Base-by-base conservation (phyloP, 37 sponge, comb jelly and placozoan species). In the Bolinopsis microptera region DNA sequence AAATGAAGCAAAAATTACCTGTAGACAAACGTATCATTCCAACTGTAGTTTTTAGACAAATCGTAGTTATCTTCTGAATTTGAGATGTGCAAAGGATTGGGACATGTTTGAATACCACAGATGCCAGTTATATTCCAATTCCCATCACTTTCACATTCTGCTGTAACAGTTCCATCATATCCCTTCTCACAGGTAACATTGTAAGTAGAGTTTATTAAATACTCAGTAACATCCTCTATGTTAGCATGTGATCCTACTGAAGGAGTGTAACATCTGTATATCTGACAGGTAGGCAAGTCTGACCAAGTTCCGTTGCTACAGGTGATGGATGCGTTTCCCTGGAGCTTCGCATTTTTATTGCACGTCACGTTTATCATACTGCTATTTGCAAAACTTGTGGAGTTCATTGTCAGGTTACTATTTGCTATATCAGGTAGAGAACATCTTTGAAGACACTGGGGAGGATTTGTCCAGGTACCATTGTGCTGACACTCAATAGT, bases 111-210 rank as follows among this genome's bases (percentile, higher is more conserved):
- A 32, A 77, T 16, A 9, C 36, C 80, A 18, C 80, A 77, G 32
- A 1, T 16, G 1, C 80, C 80, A 77, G 80, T 9, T 16, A 77
- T 77, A 3, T 35, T 1, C 80, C 80, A 77, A 3, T 2, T 32
- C 0, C 80, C 80, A 77, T 9, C 35, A 16, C 18, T 35, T 35
- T 34, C 32, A 35, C 80, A 77, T 3, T 31, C 28, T 16, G 36
- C 80, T 34, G 34, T 77, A 18, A 77, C 80, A 77, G 3, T 16
- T 35, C 80, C 80, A 77, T 77, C 80, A 77, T 77, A 77, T 18
- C 80, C 80, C 33, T 35, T 77, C 1, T 77, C 80, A 77, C 80
- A 77, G 1, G 37, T 77, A 27, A 77, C 80, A 77, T 32, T 9
- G 21, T 77, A 77, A 34, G 80, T 32, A 5, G 80, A 32, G 35